phyloP scores from a whole-genome alignment of 2,113 vertebrate genomes.

The Elgaria multicarinata region DNA sequence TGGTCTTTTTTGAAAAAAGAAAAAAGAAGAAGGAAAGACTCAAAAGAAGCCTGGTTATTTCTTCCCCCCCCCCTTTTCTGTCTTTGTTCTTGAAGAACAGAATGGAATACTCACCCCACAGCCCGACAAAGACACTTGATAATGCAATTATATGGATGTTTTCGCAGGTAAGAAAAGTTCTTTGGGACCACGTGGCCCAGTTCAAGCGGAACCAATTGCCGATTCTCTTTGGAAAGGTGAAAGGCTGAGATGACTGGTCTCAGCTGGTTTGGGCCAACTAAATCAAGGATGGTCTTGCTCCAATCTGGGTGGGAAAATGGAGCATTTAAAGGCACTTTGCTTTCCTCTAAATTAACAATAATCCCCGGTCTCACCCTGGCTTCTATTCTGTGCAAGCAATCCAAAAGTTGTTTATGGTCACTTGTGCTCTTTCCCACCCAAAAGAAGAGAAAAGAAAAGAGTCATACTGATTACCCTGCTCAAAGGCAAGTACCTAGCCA shows the following conservation, averaged over 20 bases:
- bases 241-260: no score
- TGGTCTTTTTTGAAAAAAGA: neutral
- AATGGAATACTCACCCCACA: neutral
- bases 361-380: neutral
- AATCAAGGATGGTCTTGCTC: neutral
- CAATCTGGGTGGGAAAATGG: neutral
- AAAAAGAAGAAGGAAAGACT: neutral
- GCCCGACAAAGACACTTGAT: neutral
- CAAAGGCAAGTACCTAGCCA: neutral
- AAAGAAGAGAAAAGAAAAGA: no score
- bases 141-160: neutral
- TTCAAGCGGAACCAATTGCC: neutral
- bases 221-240: neutral
- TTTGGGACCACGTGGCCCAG: no score
- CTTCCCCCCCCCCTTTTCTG: neutral
- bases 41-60: neutral
- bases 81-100: neutral
- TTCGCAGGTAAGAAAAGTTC: neutral
- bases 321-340: neutral
- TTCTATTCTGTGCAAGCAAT: neutral
- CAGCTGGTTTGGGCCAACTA: neutral
- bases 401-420: neutral
- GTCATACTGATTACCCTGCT: neutral
- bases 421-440: neutral
- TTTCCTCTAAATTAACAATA: neutral